Conservation (phyloP, 2,888 invertebrate genomes). For the Athrips mouffetella region DNA sequence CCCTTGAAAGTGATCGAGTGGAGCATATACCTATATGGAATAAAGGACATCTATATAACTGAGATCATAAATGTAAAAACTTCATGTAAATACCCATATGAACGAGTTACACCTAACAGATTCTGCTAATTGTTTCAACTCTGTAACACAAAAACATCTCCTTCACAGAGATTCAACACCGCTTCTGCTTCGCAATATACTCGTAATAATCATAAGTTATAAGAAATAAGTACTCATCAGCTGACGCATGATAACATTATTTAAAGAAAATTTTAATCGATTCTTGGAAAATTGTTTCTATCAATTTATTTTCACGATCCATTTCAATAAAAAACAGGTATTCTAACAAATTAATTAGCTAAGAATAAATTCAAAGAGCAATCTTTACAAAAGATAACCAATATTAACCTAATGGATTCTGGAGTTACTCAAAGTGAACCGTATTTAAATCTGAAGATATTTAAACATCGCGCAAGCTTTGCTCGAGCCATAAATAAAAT, state of each 20-base stretch:
- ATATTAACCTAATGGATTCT: slow-evolving; percentile 69
- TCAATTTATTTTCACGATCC: not conserved
- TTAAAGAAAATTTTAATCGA: not conserved
- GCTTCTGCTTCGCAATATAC: not conserved
- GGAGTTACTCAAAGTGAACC: slow-evolving; percentile 61
- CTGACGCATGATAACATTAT: not conserved
- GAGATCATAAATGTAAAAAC: not conserved
- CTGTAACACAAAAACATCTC: not conserved
- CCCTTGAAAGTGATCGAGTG: not conserved
- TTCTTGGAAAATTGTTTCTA: not conserved
- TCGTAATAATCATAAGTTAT: not conserved
- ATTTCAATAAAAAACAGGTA: slow-evolving; percentile 23
- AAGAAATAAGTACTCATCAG: not conserved
- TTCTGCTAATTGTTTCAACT: not conserved
- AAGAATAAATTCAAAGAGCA: slow-evolving; percentile 41
- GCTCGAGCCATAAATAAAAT: slow-evolving; percentile 74
- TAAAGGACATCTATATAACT: not conserved
- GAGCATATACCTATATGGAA: not conserved
- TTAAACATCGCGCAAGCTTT: slow-evolving; percentile 72
- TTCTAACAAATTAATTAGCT: slow-evolving; percentile 47
- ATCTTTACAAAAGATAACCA: slow-evolving; percentile 60
- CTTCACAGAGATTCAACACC: not conserved
- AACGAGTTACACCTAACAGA: not conserved
- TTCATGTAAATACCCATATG: not conserved
- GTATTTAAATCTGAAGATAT: slow-evolving; percentile 74